Percentiles rank a stretch among this genome's conserved stretches.
Evolutionary conservation across 2,113 vertebrate species (phyloP).

Genomic region (Smithornis capensis): DNA sequence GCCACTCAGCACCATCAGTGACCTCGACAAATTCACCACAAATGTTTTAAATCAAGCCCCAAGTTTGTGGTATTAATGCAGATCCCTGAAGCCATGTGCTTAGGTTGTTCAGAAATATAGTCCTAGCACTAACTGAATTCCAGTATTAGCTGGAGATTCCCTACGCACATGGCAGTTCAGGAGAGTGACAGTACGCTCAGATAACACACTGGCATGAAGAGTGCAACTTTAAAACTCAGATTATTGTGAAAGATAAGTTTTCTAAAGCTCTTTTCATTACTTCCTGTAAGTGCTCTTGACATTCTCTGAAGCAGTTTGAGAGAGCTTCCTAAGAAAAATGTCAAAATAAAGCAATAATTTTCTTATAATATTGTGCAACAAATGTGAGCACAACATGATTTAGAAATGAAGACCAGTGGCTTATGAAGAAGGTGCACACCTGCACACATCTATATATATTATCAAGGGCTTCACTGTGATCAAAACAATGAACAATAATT

Average conservation of each 20-base stretch:
- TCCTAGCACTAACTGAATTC: background rate
- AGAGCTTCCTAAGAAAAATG: constrained; percentile 27
- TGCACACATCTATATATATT: background rate
- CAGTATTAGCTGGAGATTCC: background rate
- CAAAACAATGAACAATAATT: background rate
- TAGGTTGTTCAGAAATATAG: background rate
- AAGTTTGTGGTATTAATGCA: fast-evolving
- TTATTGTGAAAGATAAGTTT: constrained; percentile 31
- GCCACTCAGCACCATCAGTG: fast-evolving
- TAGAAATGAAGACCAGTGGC: background rate
- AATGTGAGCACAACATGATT: background rate
- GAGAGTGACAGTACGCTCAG: background rate
- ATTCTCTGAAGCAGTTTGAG: constrained; percentile 30
- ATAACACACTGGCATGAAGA: background rate
- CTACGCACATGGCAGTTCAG: background rate
- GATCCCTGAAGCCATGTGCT: background rate
- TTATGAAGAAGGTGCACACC: fast-evolving
- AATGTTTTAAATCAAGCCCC: background rate
- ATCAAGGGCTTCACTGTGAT: background rate
- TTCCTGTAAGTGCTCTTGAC: constrained; percentile 43
- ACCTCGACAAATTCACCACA: background rate
- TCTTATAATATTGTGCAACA: background rate
- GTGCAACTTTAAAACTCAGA: background rate
- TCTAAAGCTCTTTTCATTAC: constrained; percentile 38
- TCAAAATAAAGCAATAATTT: constrained; percentile 43